phyloP scores from a whole-genome alignment of 2,113 vertebrate species.

The Chunga burmeisteri region DNA sequence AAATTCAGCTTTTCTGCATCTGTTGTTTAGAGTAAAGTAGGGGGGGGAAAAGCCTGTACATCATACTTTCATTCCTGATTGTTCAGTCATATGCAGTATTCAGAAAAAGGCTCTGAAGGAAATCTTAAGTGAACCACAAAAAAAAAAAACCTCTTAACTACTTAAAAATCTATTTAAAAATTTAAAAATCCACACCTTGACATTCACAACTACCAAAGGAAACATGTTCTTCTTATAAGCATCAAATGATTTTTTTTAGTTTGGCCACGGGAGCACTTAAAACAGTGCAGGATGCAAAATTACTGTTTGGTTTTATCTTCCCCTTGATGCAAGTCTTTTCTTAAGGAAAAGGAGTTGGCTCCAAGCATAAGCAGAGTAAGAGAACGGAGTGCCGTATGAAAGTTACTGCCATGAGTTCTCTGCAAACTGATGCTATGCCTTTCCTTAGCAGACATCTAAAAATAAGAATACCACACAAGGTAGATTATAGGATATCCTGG shows the following conservation, averaged over 20 bases:
- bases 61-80: neutral
- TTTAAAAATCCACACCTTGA: neutral
- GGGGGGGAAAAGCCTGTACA: neutral
- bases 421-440: neutral
- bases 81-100: neutral
- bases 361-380: neutral
- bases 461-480: neutral
- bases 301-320: neutral
- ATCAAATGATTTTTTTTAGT: neutral
- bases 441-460: neutral
- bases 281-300: neutral
- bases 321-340: neutral
- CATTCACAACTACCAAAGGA: neutral
- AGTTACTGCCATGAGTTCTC: neutral
- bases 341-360: neutral
- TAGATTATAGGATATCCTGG: neutral
- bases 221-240: neutral
- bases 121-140: neutral
- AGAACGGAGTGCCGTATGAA: neutral
- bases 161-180: neutral
- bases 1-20: conserved; percentile 52
- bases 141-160: neutral
- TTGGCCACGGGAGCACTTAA: neutral
- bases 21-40: neutral
- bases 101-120: neutral